Conservation (phyloP, 2,888 invertebrate species). For the Portevinia maculata region DNA sequence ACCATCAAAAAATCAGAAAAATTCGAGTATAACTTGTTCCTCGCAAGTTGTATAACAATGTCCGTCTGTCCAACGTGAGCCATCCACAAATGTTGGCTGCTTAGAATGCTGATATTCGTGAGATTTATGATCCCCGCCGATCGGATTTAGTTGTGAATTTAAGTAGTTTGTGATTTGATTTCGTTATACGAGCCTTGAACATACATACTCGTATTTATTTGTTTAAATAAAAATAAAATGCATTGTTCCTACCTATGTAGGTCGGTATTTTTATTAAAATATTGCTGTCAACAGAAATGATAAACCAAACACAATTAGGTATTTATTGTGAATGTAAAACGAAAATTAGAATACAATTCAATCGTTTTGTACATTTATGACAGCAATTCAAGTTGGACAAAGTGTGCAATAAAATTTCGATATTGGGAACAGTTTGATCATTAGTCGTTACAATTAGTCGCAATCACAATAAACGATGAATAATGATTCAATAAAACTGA, state of each 20-base stretch:
- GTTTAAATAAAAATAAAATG: conserved; percentile 4
- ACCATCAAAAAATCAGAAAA: conserved; percentile 11
- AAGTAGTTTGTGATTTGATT: conserved; percentile 54
- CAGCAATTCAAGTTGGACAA: conserved; percentile 45
- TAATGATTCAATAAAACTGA: conserved; percentile 52
- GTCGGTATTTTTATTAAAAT: conserved; percentile 38
- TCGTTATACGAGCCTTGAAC: conserved; percentile 19
- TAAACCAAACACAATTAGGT: conserved; percentile 54
- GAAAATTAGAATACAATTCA: conserved; percentile 60
- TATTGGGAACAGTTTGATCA: conserved; percentile 37
- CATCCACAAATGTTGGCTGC: conserved; percentile 36
- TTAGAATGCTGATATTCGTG: conserved; percentile 34
- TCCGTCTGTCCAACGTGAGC: conserved; percentile 36
- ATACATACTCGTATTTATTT: conserved; percentile 23
- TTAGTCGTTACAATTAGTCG: conserved; percentile 39
- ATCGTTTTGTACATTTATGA: conserved; percentile 57
- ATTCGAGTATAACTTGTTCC: conserved; percentile 24
- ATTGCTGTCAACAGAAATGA: conserved; percentile 50
- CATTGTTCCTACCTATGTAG: not conserved
- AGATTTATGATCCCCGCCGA: conserved; percentile 41
- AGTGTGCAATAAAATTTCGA: conserved; percentile 44
- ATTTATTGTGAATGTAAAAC: conserved; percentile 57
- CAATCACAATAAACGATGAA: conserved; percentile 45
- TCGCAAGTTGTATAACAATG: conserved; percentile 17
- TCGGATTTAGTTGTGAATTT: conserved; percentile 22